Conservation (phyloP, 2,888 invertebrate species). For the Abrostola triplasia region DNA sequence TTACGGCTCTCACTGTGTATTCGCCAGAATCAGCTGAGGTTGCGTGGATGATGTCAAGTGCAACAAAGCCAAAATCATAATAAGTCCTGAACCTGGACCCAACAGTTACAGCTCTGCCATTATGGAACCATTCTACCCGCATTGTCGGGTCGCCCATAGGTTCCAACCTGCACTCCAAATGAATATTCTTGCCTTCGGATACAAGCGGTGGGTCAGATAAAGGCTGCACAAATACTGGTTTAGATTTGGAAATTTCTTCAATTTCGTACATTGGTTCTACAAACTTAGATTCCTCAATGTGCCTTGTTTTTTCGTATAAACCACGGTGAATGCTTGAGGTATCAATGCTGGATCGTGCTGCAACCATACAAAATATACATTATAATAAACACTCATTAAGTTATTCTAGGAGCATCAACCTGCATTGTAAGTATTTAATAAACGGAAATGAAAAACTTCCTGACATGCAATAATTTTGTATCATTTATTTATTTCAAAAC, state of each 20-base stretch:
- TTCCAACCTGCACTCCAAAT: constrained; percentile 96
- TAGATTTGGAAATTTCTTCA: constrained; percentile 97
- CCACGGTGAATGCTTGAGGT: constrained; percentile 96
- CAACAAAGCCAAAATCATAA: constrained; percentile 99
- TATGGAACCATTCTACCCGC: constrained; percentile 98
- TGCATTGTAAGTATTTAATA: too few relatives aligned
- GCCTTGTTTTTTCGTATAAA: constrained; percentile 95
- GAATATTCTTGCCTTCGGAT: constrained; percentile 96
- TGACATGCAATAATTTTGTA: too few relatives aligned
- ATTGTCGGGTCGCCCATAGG: constrained; percentile 99
- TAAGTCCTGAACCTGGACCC: constrained; percentile 98
- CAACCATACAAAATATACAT: constrained; percentile 58
- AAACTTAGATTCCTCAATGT: constrained; percentile 95
- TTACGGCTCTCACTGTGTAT: constrained; percentile 97
- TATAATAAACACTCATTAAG: neutral
- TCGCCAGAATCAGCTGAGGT: constrained; percentile 98
- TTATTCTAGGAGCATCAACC: too few relatives aligned
- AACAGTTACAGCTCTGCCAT: constrained; percentile 95
- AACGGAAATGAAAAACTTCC: too few relatives aligned
- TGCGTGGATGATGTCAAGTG: constrained; percentile 97
- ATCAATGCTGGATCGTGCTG: constrained; percentile 96
- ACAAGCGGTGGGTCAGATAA: constrained; percentile 95
- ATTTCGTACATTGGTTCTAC: constrained; percentile 96
- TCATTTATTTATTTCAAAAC: too few relatives aligned
- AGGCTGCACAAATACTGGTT: constrained; percentile 97